These are phyloP conservation scores for Drosophila rufa DNA, from an alignment of 1,140 invertebrate species.

Conservation along the genomic window DNA sequence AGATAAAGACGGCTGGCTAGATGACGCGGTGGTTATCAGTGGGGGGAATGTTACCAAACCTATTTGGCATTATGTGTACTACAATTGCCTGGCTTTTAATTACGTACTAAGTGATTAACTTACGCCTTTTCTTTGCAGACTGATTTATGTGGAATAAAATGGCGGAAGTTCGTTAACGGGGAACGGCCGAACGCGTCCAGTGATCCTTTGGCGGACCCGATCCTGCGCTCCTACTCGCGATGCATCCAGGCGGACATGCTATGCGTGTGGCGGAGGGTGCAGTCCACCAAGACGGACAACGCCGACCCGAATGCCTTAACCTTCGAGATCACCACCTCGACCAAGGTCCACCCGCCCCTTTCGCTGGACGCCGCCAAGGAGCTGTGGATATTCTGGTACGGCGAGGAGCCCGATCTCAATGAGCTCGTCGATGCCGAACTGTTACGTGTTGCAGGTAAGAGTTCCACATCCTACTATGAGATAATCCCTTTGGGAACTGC, in stretches of 20 bases:
- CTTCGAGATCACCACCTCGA: constrained; percentile 84
- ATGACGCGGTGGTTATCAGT: constrained; percentile 11
- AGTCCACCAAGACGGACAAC: constrained; percentile 86
- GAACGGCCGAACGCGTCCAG: constrained; percentile 86
- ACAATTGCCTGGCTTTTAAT: constrained; percentile 12
- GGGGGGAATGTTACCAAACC: constrained; percentile 13
- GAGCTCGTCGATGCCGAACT: constrained; percentile 93
- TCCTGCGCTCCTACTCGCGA: constrained; percentile 95
- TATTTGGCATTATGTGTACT: constrained; percentile 18
- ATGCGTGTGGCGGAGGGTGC: constrained; percentile 97
- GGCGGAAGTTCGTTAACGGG: constrained; percentile 95
- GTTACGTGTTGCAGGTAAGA: constrained; percentile 90
- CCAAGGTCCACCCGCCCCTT: constrained; percentile 87
- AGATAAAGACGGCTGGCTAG: constrained; percentile 16
- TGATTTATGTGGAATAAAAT: constrained; percentile 99
- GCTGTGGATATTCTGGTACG: constrained; percentile 99
- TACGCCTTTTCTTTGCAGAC: constrained; percentile 88
- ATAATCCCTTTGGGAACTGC: not conserved
- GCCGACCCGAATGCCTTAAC: constrained; percentile 80
- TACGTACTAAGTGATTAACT: constrained; percentile 21
- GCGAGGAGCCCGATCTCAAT: constrained; percentile 96
- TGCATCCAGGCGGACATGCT: constrained; percentile 97
- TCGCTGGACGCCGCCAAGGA: constrained; percentile 94
- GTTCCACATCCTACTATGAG: not conserved
- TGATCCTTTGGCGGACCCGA: constrained; percentile 95